Conservation (phyloP, 2,113 vertebrate genomes). For the Caranx melampygus region DNA sequence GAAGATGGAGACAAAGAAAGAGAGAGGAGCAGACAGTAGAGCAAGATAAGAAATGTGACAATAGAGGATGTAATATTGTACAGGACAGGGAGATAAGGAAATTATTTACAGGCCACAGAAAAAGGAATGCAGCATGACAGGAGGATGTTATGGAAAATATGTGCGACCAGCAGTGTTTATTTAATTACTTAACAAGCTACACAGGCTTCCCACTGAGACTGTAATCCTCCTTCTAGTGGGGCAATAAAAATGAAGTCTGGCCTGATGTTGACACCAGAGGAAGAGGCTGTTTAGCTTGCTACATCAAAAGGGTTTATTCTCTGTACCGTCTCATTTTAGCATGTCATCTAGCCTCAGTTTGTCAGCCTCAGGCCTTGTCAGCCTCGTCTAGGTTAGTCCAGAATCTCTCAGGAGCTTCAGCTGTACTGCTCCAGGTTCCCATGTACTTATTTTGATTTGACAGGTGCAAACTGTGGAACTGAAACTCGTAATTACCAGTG, state of each 20-base stretch:
- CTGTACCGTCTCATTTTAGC: neutral
- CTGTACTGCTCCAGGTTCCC: neutral
- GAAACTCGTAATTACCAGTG: neutral
- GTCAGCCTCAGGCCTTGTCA: neutral
- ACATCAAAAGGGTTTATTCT: neutral
- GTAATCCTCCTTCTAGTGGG: neutral
- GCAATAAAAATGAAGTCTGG: neutral
- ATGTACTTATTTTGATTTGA: neutral
- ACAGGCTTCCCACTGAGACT: neutral
- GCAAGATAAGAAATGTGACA: neutral
- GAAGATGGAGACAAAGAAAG: neutral
- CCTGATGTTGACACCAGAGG: neutral
- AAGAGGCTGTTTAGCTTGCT: neutral
- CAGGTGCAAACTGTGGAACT: neutral
- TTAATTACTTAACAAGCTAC: constrained; percentile 12
- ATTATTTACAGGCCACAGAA: neutral
- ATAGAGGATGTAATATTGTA: neutral
- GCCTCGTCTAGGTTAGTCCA: neutral
- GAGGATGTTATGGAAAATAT: neutral
- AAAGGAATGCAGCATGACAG: neutral
- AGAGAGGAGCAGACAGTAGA: neutral
- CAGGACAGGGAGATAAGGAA: neutral
- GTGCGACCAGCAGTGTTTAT: neutral
- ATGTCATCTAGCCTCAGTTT: neutral
- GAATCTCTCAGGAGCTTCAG: neutral